Percentiles rank a stretch among this genome's conserved stretches.
Conservation (phyloP, 2,888 invertebrate genomes). For the Seladonia tumulorum region DNA sequence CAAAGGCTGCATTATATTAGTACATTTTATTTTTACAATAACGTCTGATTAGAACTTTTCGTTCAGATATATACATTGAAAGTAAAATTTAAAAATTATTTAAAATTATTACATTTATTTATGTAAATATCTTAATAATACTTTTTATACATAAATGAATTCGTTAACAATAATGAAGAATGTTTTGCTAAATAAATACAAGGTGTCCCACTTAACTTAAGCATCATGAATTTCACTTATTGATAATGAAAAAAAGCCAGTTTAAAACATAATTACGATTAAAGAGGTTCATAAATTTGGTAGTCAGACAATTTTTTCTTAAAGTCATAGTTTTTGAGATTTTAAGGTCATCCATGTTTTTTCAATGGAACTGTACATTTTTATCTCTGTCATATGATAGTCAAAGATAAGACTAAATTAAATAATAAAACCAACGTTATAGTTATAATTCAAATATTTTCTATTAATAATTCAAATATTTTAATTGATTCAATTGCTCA, state of each 20-base stretch:
- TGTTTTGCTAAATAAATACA: background rate
- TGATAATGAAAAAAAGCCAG: background rate
- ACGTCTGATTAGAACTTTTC: slow-evolving; percentile 6
- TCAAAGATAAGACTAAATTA: background rate
- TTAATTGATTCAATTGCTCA: background rate
- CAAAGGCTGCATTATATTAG: slow-evolving; percentile 5
- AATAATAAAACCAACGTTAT: background rate
- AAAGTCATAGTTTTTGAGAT: background rate
- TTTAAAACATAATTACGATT: background rate
- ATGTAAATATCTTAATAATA: slow-evolving; percentile 17
- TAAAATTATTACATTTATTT: background rate
- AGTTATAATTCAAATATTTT: background rate
- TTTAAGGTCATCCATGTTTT: background rate
- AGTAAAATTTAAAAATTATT: background rate
- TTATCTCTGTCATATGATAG: background rate
- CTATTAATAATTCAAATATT: background rate
- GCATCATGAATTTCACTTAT: background rate
- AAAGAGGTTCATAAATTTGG: background rate
- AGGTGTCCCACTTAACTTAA: background rate
- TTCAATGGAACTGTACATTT: background rate
- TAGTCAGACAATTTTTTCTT: background rate
- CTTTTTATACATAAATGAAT: slow-evolving; percentile 17
- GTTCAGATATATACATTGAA: background rate
- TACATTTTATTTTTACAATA: slow-evolving; percentile 17
- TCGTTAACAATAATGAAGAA: background rate